phyloP scores from a whole-genome alignment of 2,888 invertebrate species.

The Eutolmus rufibarbis region DNA sequence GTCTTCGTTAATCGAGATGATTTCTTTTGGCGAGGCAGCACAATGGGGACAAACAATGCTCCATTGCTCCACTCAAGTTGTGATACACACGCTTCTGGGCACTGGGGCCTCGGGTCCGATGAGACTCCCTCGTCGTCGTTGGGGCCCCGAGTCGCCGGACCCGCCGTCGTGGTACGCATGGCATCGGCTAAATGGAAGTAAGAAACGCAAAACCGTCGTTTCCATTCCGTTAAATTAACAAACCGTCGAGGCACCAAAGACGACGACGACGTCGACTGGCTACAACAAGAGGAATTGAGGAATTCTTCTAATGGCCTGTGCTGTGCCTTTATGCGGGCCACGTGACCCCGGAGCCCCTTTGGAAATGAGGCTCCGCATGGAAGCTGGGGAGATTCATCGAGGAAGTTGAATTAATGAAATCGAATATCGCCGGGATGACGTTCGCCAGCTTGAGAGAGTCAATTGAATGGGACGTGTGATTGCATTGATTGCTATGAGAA shows the following conservation, averaged over 20 bases:
- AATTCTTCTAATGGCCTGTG: slow-evolving; percentile 25
- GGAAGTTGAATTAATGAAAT: slow-evolving; percentile 46
- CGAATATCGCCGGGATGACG: slow-evolving; percentile 44
- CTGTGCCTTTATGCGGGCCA: slow-evolving; percentile 35
- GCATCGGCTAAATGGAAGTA: slow-evolving; percentile 44
- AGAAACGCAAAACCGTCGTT: slow-evolving; percentile 44
- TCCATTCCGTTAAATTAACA: slow-evolving; percentile 46
- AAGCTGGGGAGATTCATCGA: slow-evolving; percentile 40
- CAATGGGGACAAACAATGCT: slow-evolving; percentile 32
- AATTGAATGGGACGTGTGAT: slow-evolving; percentile 47
- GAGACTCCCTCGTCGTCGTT: neutral
- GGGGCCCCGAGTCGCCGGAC: neutral
- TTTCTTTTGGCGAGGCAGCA: slow-evolving; percentile 33
- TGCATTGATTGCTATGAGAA: slow-evolving; percentile 48
- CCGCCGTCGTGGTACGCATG: neutral
- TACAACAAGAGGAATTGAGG: neutral
- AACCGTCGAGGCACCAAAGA: slow-evolving; percentile 17
- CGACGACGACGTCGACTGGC: neutral
- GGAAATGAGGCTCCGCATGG: slow-evolving; percentile 14
- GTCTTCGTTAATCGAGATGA: slow-evolving; percentile 50
- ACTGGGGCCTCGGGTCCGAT: neutral
- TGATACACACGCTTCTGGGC: slow-evolving; percentile 38
- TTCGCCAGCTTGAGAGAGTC: slow-evolving; percentile 38
- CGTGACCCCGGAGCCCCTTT: slow-evolving; percentile 15
- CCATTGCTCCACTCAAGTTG: slow-evolving; percentile 16